Evolutionary conservation across 1,140 invertebrate genomes (phyloP), one percentile per base, ranked within the genome.

Genomic region (Hypsibius dujardini): DNA sequence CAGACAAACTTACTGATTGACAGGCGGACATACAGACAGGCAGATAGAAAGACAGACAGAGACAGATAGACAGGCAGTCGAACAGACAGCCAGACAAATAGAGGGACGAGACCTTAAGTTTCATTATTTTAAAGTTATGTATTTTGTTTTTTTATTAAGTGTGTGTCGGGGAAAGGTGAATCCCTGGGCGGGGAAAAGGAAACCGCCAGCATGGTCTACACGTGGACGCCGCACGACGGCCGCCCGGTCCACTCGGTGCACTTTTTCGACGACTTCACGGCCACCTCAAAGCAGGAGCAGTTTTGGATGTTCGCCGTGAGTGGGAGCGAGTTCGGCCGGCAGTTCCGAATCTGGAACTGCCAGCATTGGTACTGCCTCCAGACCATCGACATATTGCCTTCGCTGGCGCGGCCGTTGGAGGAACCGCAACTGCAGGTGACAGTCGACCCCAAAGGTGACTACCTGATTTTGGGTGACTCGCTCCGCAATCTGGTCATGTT

Each of bases 291-390:
- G 42, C 62, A 67, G 42, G 62, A 67, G 7, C 88, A 90, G 77
- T 90, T 92, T 79, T 97, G 93, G 93, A 92, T 92, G 77, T 94
- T 88, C 82, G 89, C 89, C 1, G 83, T 97, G 28, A 95, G 92
- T 1, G 90, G 90, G 1, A 87, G 88, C 7, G 86, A 90, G 73
- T 86, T 91, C 76, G 95, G 95, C 79, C 87, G 88, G 0, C 90
- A 91, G 76, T 81, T 96, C 15, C 95, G 94, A 80, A 81, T 96
- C 45, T 95, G 92, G 91, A 90, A 89, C 3, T 96, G 93, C 79
- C 88, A 93, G 76, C 84, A 88, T 0, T 96, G 93, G 93, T 84
- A 84, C 47, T 95, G 92, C 77, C 80, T 95, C 28, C 92, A 96
- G 80, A 92, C 88, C 0, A 85, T 95, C 45, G 62, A 67, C 45